Evolutionary conservation across 2,113 vertebrate genomes (phyloP).

Genomic region (Corapipo altera): DNA sequence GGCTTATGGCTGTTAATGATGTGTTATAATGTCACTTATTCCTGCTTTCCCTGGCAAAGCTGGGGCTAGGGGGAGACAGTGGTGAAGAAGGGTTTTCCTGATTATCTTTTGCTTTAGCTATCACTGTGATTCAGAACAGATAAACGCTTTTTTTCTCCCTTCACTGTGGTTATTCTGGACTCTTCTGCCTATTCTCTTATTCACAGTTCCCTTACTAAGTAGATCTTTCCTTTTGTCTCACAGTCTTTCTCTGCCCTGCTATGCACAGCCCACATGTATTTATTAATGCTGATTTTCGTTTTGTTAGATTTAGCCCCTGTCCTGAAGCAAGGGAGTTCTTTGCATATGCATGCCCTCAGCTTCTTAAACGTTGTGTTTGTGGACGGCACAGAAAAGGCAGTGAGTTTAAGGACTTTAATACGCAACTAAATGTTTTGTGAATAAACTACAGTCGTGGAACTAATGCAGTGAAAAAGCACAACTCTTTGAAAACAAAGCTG

Average conservation of each 20-base stretch:
- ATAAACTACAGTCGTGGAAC: background rate
- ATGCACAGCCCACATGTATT: background rate
- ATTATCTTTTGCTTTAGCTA: background rate
- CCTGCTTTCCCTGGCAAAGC: background rate
- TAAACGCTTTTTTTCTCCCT: background rate
- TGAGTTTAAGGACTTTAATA: background rate
- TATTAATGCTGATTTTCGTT: background rate
- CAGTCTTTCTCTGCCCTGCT: background rate
- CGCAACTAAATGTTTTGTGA: background rate
- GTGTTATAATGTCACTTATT: background rate
- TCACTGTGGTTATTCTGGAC: background rate
- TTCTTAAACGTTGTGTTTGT: background rate
- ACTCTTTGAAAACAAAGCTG: background rate
- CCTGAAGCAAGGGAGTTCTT: background rate
- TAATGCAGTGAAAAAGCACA: background rate
- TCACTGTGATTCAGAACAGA: background rate
- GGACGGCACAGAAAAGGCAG: background rate
- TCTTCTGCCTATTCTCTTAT: background rate
- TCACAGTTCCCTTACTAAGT: background rate
- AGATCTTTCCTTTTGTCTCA: background rate
- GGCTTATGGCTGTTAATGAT: background rate
- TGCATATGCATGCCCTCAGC: background rate
- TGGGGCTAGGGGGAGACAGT: too few relatives aligned
- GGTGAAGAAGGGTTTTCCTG: background rate
- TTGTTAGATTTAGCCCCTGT: background rate